Evolutionary conservation across 2,797 vertebrate species (phyloP).

Genomic region (Mormyrops boulengeri): DNA sequence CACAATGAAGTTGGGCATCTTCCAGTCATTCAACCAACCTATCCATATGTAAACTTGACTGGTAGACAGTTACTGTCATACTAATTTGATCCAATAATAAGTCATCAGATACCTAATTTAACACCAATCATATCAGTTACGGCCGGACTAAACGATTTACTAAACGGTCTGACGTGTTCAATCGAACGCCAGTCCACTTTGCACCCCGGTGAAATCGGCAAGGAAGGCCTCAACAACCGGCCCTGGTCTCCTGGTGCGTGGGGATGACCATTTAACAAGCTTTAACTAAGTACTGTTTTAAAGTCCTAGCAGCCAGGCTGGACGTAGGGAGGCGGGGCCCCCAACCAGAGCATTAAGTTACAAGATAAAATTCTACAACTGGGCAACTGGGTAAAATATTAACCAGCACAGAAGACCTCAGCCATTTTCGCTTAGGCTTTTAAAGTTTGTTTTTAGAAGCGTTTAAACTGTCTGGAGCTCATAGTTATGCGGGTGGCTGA

Average conservation of each 20-base stretch:
- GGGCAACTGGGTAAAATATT: not conserved
- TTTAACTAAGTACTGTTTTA: not conserved
- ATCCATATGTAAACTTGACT: not conserved
- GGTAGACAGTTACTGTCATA: not conserved
- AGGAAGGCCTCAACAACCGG: not conserved
- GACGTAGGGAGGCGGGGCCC: not conserved
- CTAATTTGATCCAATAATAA: not conserved
- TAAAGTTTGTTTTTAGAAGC: not conserved
- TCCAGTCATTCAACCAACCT: not conserved
- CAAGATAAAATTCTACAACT: not conserved
- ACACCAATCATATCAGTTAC: not conserved
- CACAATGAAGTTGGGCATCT: not conserved
- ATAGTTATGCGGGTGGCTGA: not conserved
- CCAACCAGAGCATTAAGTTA: not conserved
- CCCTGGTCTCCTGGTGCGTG: not conserved
- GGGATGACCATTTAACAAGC: not conserved
- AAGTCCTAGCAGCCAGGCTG: not conserved
- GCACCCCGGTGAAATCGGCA: not conserved
- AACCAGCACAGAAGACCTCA: not conserved
- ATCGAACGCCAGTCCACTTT: not conserved
- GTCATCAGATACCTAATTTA: not conserved
- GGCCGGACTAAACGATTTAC: not conserved
- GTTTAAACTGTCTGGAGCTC: not conserved
- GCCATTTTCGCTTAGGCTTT: not conserved
- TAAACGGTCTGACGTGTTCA: not conserved